Base-by-base conservation (phyloP, 2,888 invertebrate species). In the Zootermopsis nevadensis region DNA sequence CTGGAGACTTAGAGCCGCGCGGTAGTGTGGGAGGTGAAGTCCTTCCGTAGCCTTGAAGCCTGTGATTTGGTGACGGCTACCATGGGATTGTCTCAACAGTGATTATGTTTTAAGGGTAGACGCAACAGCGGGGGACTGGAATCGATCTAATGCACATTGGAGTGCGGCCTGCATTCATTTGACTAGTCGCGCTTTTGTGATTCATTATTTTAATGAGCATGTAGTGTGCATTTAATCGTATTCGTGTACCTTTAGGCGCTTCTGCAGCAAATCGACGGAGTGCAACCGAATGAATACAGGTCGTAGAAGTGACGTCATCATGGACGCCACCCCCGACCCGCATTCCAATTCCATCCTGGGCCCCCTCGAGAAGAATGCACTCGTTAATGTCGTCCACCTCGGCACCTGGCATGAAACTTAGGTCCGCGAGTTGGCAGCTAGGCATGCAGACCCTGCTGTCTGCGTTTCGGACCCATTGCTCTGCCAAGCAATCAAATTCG, bases 361-460 rank as follows among this genome's bases (percentile, higher is more conserved):
- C n/a, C 8, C 74, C 74, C 12, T 38, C 74, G 24, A 38, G 74
- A 38, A 38, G 38, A 24, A 74, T 38, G n/a, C 69, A 69, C 22
- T 69, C 69, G 8, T 69, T 69, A 19, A 69, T 30, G 27, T 69
- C 69, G 35, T 74, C 74, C 24, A 38, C n/a, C 2, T 38, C 35
- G 8, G 42, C 24, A 38, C 19, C 38, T 7, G 35, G n/a, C 12
- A 74, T 22, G 10, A 38, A 2, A 1, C 74, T 38, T 2, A 74
- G 33, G n/a, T 38, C 42, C 2, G 35, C 74, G 24, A 74, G 74
- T 27, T 74, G 74, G 31, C 74, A 74, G 22, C 74, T 74, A 22
- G 33, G 35, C 35, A 74, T n/a, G n/a, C 38, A 6, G 74, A 33
- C 38, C 27, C 69, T 69, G n/a, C 66, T 66, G n/a, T 66, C 66